Conservation (phyloP, 2,797 vertebrate genomes). For the Crocodylus rhombifer region DNA sequence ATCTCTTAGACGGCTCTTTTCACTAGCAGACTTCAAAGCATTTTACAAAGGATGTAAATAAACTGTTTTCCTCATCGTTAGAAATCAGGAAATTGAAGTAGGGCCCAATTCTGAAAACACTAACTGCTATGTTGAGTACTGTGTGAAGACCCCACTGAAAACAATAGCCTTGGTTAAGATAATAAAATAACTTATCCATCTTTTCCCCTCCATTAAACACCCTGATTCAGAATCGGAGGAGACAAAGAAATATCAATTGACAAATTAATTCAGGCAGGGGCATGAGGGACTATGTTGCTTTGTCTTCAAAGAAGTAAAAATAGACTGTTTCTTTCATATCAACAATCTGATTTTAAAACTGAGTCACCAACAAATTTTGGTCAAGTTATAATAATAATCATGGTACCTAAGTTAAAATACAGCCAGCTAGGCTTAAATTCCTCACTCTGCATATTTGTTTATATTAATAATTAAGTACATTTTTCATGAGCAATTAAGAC, state of each 20-base stretch:
- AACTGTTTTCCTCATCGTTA: not conserved
- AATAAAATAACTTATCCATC: not conserved
- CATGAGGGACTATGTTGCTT: too few relatives aligned
- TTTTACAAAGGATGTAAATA: not conserved
- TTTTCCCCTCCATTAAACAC: constrained; percentile 24
- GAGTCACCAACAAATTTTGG: constrained; percentile 18
- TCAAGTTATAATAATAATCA: constrained; percentile 61
- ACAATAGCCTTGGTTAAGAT: not conserved
- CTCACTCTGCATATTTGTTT: constrained; percentile 54
- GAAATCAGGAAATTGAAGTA: not conserved
- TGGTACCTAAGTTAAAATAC: constrained; percentile 21
- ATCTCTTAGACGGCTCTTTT: not conserved
- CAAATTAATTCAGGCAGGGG: not conserved
- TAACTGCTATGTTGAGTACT: not conserved
- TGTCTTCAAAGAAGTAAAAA: not conserved
- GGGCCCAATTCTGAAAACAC: not conserved
- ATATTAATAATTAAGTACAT: constrained; percentile 57
- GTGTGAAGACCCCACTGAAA: not conserved
- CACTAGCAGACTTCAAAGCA: not conserved
- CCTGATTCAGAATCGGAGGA: not conserved
- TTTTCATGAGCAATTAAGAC: constrained; percentile 69
- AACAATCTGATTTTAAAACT: not conserved
- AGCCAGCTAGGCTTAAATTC: constrained; percentile 13
- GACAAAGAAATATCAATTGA: constrained; percentile 19
- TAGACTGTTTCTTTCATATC: not conserved